Base-by-base conservation (phyloP, 2,797 vertebrate species). In the Danio albolineatus region DNA sequence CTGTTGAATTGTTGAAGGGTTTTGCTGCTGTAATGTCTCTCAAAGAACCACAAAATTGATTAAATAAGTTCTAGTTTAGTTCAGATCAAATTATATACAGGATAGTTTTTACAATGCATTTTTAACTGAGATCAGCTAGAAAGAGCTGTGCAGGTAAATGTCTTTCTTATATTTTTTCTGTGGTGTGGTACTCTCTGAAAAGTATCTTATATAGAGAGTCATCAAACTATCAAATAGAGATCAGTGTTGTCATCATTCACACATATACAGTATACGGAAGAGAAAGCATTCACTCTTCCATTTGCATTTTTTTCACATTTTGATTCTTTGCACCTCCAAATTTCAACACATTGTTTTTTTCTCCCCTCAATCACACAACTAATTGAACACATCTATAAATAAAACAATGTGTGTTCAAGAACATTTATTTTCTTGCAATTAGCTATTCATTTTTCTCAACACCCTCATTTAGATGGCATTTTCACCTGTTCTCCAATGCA, bases 331-430 rank as follows among this genome's bases (percentile, higher is more conserved):
- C 43, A 73, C 43, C 53, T 60, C 21, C 1, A 17, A 17, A 60
- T 60, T 28, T 8, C 57, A 72, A 46, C 54, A 60, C 71, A 57
- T 66, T 2, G 9, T 62, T 41, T 69, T 56, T 73, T 6, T 28
- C 41, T 73, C 56, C 43, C 4, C 36, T 73, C 56, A 61, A 17
- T 38, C 36, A 7, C 56, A 38, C 70, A 21, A 28, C 28, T 36
- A 60, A 73, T 60, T 73, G 10, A 48, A 60, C 43, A 60, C 43
- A 73, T 60, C 16, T 48, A 73, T 60, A 60, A 48, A 73, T 73
- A 73, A 59, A 73, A 59, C 39, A 48, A 59, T 8, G 8, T 60
- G 54, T 48, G 19, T 73, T 73, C 41, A 46, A 48, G 43, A 73
- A 48, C 21, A 36, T 48, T 38, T 1, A 36, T 48, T 46, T 5